Evolutionary conservation across 2,888 invertebrate genomes (phyloP).

Genomic region (Rotaria magnacalcarata): DNA sequence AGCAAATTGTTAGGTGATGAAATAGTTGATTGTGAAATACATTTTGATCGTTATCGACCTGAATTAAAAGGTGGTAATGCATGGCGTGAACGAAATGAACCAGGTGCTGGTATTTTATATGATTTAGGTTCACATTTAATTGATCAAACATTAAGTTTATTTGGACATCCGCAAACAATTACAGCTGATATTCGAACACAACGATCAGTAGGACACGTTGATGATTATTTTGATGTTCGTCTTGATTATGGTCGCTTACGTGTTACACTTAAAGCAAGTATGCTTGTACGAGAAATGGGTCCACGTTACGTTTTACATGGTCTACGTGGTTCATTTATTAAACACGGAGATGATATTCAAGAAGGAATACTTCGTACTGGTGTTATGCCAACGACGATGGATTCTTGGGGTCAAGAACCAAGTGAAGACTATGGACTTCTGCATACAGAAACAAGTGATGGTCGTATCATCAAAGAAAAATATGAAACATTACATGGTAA

Average conservation of each 20-base stretch:
- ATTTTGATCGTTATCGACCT: constrained; percentile 28
- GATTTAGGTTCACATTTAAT: constrained; percentile 32
- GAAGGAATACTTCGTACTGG: background rate
- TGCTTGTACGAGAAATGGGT: constrained; percentile 14
- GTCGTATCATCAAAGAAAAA: background rate
- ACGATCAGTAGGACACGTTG: background rate
- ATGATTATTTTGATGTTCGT: constrained; percentile 27
- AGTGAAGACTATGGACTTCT: background rate
- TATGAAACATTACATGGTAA: background rate
- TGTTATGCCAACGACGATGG: background rate
- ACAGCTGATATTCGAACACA: constrained; percentile 30
- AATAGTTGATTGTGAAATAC: background rate
- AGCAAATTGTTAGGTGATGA: background rate
- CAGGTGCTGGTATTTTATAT: background rate
- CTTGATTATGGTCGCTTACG: constrained; percentile 26
- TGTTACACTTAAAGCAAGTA: background rate
- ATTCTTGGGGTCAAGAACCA: background rate
- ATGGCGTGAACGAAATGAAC: constrained; percentile 20
- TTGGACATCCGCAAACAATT: constrained; percentile 33
- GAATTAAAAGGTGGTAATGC: background rate
- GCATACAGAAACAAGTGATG: constrained; percentile 15
- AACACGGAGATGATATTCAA: constrained; percentile 32
- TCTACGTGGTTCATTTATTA: background rate
- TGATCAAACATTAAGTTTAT: constrained; percentile 27
- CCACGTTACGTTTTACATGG: constrained; percentile 8